Percentiles rank a stretch among this genome's conserved stretches.
Conservation (phyloP, 2,888 invertebrate genomes). For the Dryadula phaetusa region DNA sequence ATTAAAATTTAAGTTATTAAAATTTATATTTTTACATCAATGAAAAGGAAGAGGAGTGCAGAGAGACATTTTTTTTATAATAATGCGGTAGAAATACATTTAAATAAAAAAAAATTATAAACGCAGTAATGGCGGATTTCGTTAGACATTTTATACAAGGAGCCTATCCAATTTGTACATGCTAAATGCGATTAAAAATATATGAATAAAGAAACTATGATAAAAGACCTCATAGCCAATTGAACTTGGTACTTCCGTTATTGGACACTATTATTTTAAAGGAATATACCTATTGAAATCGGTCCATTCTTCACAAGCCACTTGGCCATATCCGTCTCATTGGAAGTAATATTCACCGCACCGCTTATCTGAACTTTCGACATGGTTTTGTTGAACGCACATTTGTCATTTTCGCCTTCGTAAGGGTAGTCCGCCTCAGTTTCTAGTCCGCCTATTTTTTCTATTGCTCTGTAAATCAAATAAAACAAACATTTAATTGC, state of each 20-base stretch:
- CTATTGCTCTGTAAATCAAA: conserved; percentile 87
- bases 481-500: not conserved
- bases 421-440: conserved; percentile 96
- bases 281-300: conserved; percentile 91
- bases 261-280: not conserved
- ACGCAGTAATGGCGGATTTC: no score
- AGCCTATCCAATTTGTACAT: no score
- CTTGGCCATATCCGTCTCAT: conserved; percentile 95
- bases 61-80: no score
- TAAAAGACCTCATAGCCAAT: not conserved
- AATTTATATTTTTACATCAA: no score
- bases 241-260: not conserved
- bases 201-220: not conserved
- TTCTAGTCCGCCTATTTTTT: conserved; percentile 95
- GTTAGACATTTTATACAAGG: no score
- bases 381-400: conserved; percentile 87
- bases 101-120: no score
- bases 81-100: no score
- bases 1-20: no score
- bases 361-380: conserved; percentile 88
- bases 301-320: conserved; percentile 96
- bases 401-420: conserved; percentile 91
- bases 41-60: no score
- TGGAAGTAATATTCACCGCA: conserved; percentile 92
- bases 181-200: no score